A percentile compares a stretch with the other conserved stretches of the same genome.
phyloP scores from a whole-genome alignment of 2,888 invertebrate genomes.

The Acronicta leporina region DNA sequence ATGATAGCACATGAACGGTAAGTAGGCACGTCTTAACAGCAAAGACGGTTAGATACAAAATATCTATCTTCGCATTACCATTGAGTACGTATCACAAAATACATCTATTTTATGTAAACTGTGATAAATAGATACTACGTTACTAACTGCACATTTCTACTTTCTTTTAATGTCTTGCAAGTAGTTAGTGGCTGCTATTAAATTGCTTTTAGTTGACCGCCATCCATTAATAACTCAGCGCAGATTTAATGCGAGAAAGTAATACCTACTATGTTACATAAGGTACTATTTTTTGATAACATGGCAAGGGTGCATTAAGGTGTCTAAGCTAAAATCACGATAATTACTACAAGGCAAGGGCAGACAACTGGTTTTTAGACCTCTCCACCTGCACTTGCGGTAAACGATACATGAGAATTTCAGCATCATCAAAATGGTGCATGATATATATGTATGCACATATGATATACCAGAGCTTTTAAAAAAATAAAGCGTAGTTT shows the following conservation, averaged over 20 bases:
- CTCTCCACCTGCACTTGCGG: too few species aligned
- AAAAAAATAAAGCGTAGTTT: too few species aligned
- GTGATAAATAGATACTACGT: conserved; percentile 33
- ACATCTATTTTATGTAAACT: not conserved
- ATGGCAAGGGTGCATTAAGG: too few species aligned
- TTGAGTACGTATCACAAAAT: not conserved
- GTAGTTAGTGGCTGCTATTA: conserved; percentile 52
- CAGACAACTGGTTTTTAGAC: too few species aligned
- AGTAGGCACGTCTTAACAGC: not conserved
- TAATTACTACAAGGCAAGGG: too few species aligned
- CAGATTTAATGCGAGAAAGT: conserved; percentile 52
- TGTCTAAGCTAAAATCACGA: too few species aligned
- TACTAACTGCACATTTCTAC: conserved; percentile 41
- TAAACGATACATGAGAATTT: too few species aligned
- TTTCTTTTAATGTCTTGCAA: conserved; percentile 53
- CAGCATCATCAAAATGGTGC: too few species aligned
- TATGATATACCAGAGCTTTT: too few species aligned
- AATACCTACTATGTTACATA: conserved; percentile 7
- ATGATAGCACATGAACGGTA: not conserved
- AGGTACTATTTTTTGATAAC: too few species aligned
- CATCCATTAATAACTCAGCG: conserved; percentile 51
- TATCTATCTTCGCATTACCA: not conserved
- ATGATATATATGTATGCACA: too few species aligned
- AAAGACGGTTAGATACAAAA: not conserved
- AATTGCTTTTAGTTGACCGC: conserved; percentile 55